phyloP scores from a whole-genome alignment of 2,797 vertebrate genomes.

The Aselliscus stoliczkanus region DNA sequence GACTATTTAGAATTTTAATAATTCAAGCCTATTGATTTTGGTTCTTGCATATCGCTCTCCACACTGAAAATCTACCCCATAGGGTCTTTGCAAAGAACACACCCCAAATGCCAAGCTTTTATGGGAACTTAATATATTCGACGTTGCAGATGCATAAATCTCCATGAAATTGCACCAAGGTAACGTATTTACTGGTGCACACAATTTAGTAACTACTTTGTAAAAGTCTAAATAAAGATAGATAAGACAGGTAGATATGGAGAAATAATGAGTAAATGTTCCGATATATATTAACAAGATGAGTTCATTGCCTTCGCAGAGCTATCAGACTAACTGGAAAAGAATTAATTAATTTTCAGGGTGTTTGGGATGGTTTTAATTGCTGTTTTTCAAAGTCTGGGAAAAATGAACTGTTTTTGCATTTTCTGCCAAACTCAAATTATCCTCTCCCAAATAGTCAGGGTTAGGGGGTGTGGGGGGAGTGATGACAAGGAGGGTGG shows the following conservation, averaged over 20 bases:
- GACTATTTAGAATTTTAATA: conserved; percentile 57
- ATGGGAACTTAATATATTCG: conserved; percentile 65
- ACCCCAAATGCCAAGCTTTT: conserved; percentile 64
- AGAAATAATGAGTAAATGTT: conserved; percentile 68
- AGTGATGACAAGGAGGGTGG: not conserved
- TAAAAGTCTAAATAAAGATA: conserved; percentile 63
- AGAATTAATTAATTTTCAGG: conserved; percentile 63
- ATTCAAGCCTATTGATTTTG: conserved; percentile 65
- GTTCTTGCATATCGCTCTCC: not conserved
- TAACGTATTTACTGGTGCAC: conserved; percentile 70
- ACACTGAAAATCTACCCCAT: conserved; percentile 46
- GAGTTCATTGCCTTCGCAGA: conserved; percentile 19
- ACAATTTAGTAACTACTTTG: conserved; percentile 73
- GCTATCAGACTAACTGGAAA: conserved; percentile 57
- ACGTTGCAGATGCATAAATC: conserved; percentile 72
- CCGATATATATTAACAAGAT: conserved; percentile 55
- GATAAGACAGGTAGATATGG: conserved; percentile 46
- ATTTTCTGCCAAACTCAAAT: conserved; percentile 43
- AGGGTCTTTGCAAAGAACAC: conserved; percentile 54
- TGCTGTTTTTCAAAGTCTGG: conserved; percentile 55
- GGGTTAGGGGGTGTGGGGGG: not conserved
- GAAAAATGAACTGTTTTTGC: conserved; percentile 53
- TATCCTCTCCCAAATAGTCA: not conserved
- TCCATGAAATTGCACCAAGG: conserved; percentile 65
- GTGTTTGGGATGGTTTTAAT: conserved; percentile 29